Evolutionary conservation across 2,888 invertebrate species (phyloP).

Genomic region (Scaptomyza flava): DNA sequence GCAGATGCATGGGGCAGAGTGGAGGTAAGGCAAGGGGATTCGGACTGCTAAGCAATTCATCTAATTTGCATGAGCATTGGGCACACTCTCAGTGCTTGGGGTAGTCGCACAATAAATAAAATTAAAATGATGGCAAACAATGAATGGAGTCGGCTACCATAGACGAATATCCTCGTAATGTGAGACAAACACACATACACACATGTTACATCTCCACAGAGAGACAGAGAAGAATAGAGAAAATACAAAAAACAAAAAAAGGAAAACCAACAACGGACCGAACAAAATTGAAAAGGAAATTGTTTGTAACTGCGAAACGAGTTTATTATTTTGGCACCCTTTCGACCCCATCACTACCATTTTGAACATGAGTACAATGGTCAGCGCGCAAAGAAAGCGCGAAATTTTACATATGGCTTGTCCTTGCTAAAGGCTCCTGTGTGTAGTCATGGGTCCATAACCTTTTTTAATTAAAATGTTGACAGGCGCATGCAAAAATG

Average conservation of each 20-base stretch:
- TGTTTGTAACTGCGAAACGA: conserved; percentile 83
- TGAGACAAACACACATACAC: conserved; percentile 79
- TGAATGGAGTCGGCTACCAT: conserved; percentile 48
- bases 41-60: conserved; percentile 81
- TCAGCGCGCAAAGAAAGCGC: conserved; percentile 74
- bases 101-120: conserved; percentile 84
- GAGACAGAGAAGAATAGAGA: conserved; percentile 6
- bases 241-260: conserved; percentile 2
- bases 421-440: conserved; percentile 20
- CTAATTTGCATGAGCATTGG: conserved; percentile 82
- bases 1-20: not conserved
- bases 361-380: conserved; percentile 34
- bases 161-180: conserved; percentile 72
- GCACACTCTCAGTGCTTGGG: conserved; percentile 41
- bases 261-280: conserved; percentile 51
- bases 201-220: conserved; percentile 79
- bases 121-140: conserved; percentile 84
- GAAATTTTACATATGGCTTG: conserved; percentile 76
- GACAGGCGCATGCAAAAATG: conserved; percentile 84
- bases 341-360: conserved; percentile 39
- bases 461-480: conserved; percentile 85
- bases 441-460: conserved; percentile 76
- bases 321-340: conserved; percentile 84
- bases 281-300: conserved; percentile 83
- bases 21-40: conserved; percentile 13